Evolutionary conservation across 2,797 vertebrate genomes (phyloP), one percentile per base, ranked within the genome.

Genomic region (Hydrolagus colliei): DNA sequence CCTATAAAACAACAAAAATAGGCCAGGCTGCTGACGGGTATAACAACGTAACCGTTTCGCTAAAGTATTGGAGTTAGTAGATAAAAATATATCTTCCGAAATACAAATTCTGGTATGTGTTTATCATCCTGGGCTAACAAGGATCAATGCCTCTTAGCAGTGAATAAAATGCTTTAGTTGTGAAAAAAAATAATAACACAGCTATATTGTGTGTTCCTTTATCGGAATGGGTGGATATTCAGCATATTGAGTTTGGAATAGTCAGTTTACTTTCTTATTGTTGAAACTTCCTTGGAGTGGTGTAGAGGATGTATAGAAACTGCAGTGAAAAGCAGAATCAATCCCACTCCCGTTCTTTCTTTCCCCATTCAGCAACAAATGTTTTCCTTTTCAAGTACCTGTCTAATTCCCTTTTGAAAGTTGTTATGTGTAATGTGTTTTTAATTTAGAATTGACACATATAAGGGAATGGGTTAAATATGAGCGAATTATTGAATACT

Each of bases 1-100:
- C 52, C 32, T 80, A 74, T 87, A 86, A 79, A 86, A 86, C 61
- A 62, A 71, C 79, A 85, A 86, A 86, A 87, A 74, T 20, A 8
- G 61, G 20, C n/a, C 79, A 73, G 82, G 86, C 71, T 68, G 62
- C n/a, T 86, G 71, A 73, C 41, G 65, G 75, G 68, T 52, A 52
- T 52, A 52, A 20, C 65, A 41, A 9, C 16, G 68, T 68, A 71
- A 71, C 32, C 10, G 68, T 84, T 4, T 65, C 35, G 32, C 68
- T 20, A 61, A 63, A 79, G 35, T 22, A n/a, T 32, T 79, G 27
- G 41, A 52, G 41, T 52, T 52, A 3, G 41, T 52, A 52, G 41
- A 52, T 6, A 63, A 22, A 13, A 22, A n/a, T 32, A 18, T 84
- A 16, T 41, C 16, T 32, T 41, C n/a, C 20, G 41, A 68, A 68